Base-by-base conservation (phyloP, 1,140 invertebrate species). In the Coelopa frigida region DNA sequence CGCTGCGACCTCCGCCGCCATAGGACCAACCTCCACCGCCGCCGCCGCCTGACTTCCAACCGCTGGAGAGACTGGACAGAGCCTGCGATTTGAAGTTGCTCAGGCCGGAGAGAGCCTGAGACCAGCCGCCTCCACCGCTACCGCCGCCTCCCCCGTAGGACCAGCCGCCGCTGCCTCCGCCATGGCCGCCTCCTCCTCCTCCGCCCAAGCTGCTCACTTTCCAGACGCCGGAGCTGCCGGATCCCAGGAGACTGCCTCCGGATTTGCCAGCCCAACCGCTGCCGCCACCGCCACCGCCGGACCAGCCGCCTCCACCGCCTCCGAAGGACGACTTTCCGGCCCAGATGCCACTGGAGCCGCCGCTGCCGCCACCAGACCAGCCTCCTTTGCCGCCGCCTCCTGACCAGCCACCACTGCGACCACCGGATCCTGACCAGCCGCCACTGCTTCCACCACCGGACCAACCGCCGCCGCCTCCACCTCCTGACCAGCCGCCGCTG, bases 301-400 rank as follows among this genome's bases (percentile, higher is more conserved):
- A 36, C 40, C 44, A 51, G 8, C 50, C 56, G 1, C 50, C 38
- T 4, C 54, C 49, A 8, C 38, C 5, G 18, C 45, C 42, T 18
- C 45, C 26, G 5, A 24, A 24, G 18, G 33, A 49, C 6, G 41
- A 36, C 18, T 43, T 43, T 5, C 41, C 37, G 29, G 48, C 29
- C 43, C 55, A 44, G n/a, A 46, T 42, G 2, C 52, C 46, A 4
- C 52, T 37, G 4, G 52, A 52, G 7, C 54, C 44, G 3, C 56
- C 50, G 4, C 56, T 44, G 7, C 55, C 56, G 31, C 50, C 42
- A 4, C 46, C 48, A 14, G 53, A 48, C 54, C 54, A 57, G 7
- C 44, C 49, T n/a, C 56, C 44, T 38, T 47, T 46, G 41, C 48
- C 51, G 3, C 52, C 47, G 4, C 54, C 44, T 2, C 51, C 24